Evolutionary conservation across 2,797 vertebrate species (phyloP), one percentile per base, ranked within the genome.

Genomic region (Anomalospiza imberbis): DNA sequence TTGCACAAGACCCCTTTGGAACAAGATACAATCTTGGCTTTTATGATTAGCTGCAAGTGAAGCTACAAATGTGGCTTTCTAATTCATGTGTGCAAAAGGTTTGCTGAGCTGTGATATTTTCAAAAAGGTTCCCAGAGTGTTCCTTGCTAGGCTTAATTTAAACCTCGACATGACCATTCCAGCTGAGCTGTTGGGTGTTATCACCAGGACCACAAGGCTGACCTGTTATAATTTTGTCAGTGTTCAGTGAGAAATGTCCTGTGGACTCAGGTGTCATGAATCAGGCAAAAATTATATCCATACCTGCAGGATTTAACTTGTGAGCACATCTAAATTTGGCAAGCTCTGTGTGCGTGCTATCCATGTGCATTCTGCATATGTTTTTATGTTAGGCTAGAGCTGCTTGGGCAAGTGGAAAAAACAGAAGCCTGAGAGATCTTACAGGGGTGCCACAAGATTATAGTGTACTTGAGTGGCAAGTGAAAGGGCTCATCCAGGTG

Each of bases 401-500:
- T 67, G 31, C 50, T 84, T 4, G 6, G 28, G 24, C 13, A 10
- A 34, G 36, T 62, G 81, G 55, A 31, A 95, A 68, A 61, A 45
- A 45, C 65, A 75, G 81, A 57, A 67, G 38, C 40, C 50, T 34
- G 67, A 13, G 62, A 61, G 50, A 82, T 67, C 36, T 91, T 66
- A 38, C 28, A 61, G 32, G 45, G 58, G 42, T 76, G 63, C 34
- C 28, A 17, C 28, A 25, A 63, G 86, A 80, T 91, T 76, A 88
- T 31, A 38, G 31, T 68, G 93, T 87, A 40, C 6, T 7, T n/a
- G 91, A 90, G 79, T 63, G 79, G 62, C 92, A 88, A 93, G 76
- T 70, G 81, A 81, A 91, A 88, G 50, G 88, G 68, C 88, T 93
- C 78, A 60, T 72, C 54, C 45, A 78, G 77, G 92, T 94, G 92